Evolutionary conservation across 2,888 invertebrate species (phyloP).

Genomic region (Proisotoma minuta): DNA sequence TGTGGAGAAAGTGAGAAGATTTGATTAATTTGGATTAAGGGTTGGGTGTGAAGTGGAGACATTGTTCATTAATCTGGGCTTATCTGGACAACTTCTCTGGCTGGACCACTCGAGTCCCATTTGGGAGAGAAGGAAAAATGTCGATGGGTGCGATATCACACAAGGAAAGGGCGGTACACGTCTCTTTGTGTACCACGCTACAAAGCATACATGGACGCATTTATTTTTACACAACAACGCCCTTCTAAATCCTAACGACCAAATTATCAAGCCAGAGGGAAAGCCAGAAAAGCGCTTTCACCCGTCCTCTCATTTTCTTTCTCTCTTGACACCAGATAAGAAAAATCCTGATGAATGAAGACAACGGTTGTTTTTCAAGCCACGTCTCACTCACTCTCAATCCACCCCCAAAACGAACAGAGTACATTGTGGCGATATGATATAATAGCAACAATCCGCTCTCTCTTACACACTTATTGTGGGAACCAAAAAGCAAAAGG

Average conservation of each 20-base stretch:
- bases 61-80: constrained; percentile 48
- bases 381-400: constrained; percentile 5
- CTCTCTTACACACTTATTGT: too few relatives aligned
- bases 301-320: constrained; percentile 39
- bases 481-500: too few relatives aligned
- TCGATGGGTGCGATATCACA: constrained; percentile 43
- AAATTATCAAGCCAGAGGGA: constrained; percentile 49
- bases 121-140: constrained; percentile 41
- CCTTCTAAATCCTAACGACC: constrained; percentile 49
- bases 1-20: too few relatives aligned
- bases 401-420: not conserved
- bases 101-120: constrained; percentile 41
- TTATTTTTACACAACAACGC: constrained; percentile 47
- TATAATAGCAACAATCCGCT: too few relatives aligned
- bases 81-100: constrained; percentile 47
- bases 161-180: constrained; percentile 46
- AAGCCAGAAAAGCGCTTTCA: constrained; percentile 47
- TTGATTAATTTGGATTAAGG: constrained; percentile 47
- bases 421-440: not conserved
- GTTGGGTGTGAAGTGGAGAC: constrained; percentile 38
- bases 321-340: constrained; percentile 48
- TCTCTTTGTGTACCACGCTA: constrained; percentile 29
- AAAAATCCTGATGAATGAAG: constrained; percentile 50
- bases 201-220: constrained; percentile 39
- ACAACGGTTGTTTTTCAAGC: constrained; percentile 48